These are phyloP conservation scores for Etheostoma nigrum DNA, from an alignment of 2,797 vertebrate species.

Conservation along the genomic window DNA sequence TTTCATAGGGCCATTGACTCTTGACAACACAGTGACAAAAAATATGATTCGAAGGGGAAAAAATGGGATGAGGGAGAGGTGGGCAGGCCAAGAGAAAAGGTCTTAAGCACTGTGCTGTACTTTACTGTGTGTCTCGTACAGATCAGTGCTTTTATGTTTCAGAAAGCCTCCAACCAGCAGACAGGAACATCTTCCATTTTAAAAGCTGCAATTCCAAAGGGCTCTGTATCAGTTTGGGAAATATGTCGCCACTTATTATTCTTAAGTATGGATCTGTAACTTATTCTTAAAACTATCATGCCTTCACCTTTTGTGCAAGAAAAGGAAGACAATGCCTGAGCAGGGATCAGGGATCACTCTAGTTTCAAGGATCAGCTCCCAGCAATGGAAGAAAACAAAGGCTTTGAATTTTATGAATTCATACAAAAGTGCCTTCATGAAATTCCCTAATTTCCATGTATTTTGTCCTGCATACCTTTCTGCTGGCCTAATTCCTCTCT, in stretches of 20 bases:
- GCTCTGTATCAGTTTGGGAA: neutral
- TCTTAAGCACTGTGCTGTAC: slow-evolving; percentile 17
- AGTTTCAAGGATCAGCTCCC: neutral
- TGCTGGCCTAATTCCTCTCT: slow-evolving; percentile 37
- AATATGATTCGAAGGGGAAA: slow-evolving; percentile 4
- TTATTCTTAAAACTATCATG: neutral
- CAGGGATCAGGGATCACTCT: neutral
- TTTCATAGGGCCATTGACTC: slow-evolving; percentile 52
- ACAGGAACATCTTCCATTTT: slow-evolving; percentile 5
- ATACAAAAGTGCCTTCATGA: slow-evolving; percentile 12
- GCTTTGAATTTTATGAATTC: neutral
- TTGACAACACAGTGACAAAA: slow-evolving; percentile 17
- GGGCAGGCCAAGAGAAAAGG: slow-evolving; percentile 31
- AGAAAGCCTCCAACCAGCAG: neutral
- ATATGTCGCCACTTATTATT: slow-evolving; percentile 1
- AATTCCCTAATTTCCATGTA: slow-evolving; percentile 18
- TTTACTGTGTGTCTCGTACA: slow-evolving; percentile 29
- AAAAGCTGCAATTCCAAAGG: slow-evolving; percentile 5
- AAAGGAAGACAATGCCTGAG: neutral
- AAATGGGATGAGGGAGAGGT: slow-evolving; percentile 3
- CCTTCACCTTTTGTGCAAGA: neutral
- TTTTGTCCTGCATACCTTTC: slow-evolving; percentile 29
- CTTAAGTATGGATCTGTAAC: neutral
- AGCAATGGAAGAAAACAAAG: slow-evolving; percentile 3
- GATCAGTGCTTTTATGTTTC: slow-evolving; percentile 43